Evolutionary conservation across 2,797 vertebrate species (phyloP).

Genomic region (Eulemur mongoz): DNA sequence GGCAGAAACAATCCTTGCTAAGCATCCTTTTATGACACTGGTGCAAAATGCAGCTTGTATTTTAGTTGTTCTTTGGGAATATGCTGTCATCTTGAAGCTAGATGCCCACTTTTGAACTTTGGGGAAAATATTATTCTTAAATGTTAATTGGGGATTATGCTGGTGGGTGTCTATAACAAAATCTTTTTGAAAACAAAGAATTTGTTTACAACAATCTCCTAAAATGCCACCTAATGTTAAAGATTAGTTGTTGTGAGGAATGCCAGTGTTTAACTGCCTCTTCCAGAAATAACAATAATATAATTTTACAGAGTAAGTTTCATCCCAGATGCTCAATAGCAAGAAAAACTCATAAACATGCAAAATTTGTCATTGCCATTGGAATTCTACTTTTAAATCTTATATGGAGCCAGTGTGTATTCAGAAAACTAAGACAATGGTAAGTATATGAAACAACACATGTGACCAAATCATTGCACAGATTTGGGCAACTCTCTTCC

Average conservation of each 20-base stretch:
- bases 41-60: background rate
- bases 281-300: conserved; percentile 10
- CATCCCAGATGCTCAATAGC: background rate
- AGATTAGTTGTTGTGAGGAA: background rate
- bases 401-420: background rate
- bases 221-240: background rate
- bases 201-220: background rate
- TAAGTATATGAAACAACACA: background rate
- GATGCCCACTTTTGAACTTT: background rate
- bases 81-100: background rate
- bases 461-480: background rate
- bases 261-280: background rate
- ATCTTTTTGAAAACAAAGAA: background rate
- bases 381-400: conserved; percentile 10
- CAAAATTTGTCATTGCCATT: background rate
- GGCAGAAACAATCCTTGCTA: background rate
- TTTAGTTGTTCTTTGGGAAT: background rate
- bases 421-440: background rate
- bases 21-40: background rate
- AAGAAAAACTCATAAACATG: background rate
- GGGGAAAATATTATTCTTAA: background rate
- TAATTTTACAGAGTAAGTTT: background rate
- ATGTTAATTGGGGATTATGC: background rate
- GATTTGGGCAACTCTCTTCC: background rate
- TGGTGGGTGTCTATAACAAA: background rate